Base-by-base conservation (phyloP, 2,888 invertebrate genomes). In the Nomada lathburiana region DNA sequence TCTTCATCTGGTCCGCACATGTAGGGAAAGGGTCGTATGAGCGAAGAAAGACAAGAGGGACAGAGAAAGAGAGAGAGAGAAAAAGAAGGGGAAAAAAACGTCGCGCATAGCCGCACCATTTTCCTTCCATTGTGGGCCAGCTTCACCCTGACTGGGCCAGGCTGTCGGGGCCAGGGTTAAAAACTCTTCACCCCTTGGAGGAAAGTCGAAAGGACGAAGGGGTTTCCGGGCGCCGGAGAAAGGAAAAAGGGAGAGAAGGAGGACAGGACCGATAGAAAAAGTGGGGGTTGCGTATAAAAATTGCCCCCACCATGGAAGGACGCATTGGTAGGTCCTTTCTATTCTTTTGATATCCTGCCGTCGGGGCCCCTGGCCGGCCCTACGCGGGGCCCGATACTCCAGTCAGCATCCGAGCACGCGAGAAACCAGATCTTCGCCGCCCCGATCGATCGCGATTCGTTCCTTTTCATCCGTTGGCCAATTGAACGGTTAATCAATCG, bases 391-490 rank as follows among this genome's bases (percentile, higher is more conserved):
- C 85, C 75, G 73, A 84, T 84, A 79, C 89, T 88, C 90, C 93
- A 94, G 94, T 94, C 93, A 92, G 91, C 92, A 92, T 93, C 92
- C 92, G 91, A 92, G 90, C 93, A 93, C 93, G 93, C 91, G 91
- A 91, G 92, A 89, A 91, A 89, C 65, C 76, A 85, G 86, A 86
- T 82, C 85, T 75, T 71, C 82, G 79, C 79, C 77, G 44, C 55
- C 52, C 55, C 72, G 80, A 80, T 69, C 53, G 62, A 82, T 85
- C 76, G 70, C 62, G 62, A 75, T 75, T 69, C 53, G 62, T n/a
- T 36, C 75, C 74, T 44, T 2, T 1, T 13, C 55, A 63, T 76
- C 13, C 29, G 23, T 59, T 60, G 83, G 59, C 59, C 42, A 26
- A 82, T 74, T 59, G 76, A 72, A 16, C 16, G 10, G 50, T 11